Evolutionary conservation across 1,140 invertebrate species (phyloP), one percentile per base, ranked within the genome.

Genomic region (Archivesica marissinica): DNA sequence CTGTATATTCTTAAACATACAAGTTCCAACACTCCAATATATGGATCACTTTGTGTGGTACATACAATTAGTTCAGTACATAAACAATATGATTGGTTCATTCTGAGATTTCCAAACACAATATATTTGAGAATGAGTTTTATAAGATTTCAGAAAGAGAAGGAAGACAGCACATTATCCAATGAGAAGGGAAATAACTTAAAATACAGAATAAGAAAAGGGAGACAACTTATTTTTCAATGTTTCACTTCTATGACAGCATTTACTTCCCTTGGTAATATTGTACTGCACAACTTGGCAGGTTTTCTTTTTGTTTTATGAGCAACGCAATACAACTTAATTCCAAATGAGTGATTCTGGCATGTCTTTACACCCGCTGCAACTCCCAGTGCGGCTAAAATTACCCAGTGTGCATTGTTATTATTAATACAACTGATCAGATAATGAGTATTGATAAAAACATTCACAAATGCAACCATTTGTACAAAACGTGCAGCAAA

Each of bases 401-500:
- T n/a, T 52, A 7, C 17, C 17, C 20, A 52, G 17, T n/a, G 50
- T 2, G 3, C 17, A 52, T 23, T 17, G 59, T 20, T 35, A 35
- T 64, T 35, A 35, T 25, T 11, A 20, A 64, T 64, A 35, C n/a
- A 13, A 33, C 30, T 15, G 15, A 64, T 64, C 59, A 64, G 38
- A 35, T 64, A 64, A 20, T 33, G n/a, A n/a, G n/a, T n/a, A n/a
- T n/a, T n/a, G n/a, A n/a, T n/a, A n/a, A n/a, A 17, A 17, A 64
- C 30, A 25, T 35, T 30, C 59, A 17, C 59, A 64, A 64, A 59
- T 59, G 59, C 59, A 64, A 64, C 38, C 38, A 64, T 52, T 64
- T 64, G 30, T 35, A 35, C 4, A n/a, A n/a, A n/a, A n/a, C n/a
- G 30, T 64, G 30, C 59, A 64, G 30, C 30, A 35, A 11, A n/a